Conservation (phyloP, 2,113 vertebrate genomes). For the Sclerurus mexicanus region DNA sequence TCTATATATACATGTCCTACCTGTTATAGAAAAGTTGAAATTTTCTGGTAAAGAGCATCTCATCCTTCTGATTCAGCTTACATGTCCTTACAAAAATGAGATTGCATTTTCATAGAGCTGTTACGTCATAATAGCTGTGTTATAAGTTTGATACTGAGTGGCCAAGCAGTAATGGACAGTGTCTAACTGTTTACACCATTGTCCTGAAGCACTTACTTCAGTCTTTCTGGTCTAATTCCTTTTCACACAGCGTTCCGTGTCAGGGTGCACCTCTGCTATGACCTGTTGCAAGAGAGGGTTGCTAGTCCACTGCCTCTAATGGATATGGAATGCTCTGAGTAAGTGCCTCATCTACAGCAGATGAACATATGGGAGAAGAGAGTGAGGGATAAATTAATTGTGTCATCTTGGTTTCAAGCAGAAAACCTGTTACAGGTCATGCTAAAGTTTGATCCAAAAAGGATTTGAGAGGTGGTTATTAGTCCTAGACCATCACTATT, state of each 20-base stretch:
- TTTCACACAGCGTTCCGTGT: rapidly evolving
- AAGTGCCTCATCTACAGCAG: background rate
- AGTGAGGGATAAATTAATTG: rapidly evolving
- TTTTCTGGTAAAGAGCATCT: background rate
- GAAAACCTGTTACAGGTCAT: background rate
- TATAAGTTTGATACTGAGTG: rapidly evolving
- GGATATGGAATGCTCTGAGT: rapidly evolving
- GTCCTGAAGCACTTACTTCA: background rate
- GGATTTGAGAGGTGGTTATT: background rate
- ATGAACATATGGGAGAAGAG: rapidly evolving
- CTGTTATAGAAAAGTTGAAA: background rate
- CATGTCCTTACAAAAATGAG: background rate
- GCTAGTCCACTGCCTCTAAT: background rate
- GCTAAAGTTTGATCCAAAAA: background rate
- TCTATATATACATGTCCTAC: rapidly evolving
- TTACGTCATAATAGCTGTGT: background rate
- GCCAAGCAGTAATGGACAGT: background rate
- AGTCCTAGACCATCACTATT: background rate
- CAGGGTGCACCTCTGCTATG: rapidly evolving
- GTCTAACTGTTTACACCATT: background rate
- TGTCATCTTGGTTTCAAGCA: background rate
- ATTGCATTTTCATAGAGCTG: background rate
- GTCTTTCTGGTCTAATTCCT: background rate
- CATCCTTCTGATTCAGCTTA: background rate
- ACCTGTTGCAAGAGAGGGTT: background rate